Conservation (phyloP, 2,113 vertebrate species). For the Spea bombifrons region DNA sequence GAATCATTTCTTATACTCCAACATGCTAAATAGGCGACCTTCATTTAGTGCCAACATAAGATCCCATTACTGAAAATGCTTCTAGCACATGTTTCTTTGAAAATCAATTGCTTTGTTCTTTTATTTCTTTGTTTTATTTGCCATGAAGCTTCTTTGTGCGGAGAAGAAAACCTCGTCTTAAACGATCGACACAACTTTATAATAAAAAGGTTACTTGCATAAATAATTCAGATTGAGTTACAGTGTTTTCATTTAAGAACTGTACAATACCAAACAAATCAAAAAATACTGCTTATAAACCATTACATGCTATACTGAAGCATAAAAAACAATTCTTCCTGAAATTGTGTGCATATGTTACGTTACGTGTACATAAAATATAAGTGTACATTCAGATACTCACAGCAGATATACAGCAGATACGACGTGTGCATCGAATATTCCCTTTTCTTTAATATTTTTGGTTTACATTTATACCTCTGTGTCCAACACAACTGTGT, state of each 20-base stretch:
- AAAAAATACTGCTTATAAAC: conserved; percentile 51
- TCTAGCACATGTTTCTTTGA: too few relatives aligned
- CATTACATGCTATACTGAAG: conserved; percentile 51
- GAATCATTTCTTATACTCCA: too few relatives aligned
- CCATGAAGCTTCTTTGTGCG: too few relatives aligned
- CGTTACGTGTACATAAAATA: conserved; percentile 50
- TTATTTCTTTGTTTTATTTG: too few relatives aligned
- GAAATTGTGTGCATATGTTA: conserved; percentile 38
- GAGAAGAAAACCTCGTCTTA: too few relatives aligned
- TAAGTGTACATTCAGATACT: conserved; percentile 33
- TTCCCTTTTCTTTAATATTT: neutral
- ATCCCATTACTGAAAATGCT: too few relatives aligned
- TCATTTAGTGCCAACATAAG: too few relatives aligned
- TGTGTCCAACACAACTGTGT: neutral
- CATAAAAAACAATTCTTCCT: conserved; percentile 46
- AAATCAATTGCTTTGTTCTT: too few relatives aligned
- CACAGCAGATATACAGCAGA: neutral
- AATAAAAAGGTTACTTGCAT: conserved; percentile 54
- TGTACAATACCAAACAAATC: conserved; percentile 49
- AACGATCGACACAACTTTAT: neutral
- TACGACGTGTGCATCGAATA: neutral
- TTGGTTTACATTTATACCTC: neutral
- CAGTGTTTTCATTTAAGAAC: conserved; percentile 52
- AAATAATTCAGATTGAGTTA: conserved; percentile 54
- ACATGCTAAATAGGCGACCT: too few relatives aligned